Conservation (phyloP, 1,140 invertebrate genomes). For the Anoplolepis gracilipes region DNA sequence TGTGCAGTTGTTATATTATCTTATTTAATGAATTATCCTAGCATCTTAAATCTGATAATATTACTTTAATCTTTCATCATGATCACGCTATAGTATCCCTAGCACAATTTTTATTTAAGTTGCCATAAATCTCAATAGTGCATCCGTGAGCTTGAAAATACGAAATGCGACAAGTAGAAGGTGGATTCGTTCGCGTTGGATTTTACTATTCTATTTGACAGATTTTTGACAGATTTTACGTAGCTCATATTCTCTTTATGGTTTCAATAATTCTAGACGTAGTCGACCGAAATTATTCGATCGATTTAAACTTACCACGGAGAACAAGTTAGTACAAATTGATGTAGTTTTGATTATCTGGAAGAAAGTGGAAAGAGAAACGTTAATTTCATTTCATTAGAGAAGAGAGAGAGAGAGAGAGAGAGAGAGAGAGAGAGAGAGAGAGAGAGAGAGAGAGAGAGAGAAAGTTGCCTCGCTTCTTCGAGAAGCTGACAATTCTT, state of each 20-base stretch:
- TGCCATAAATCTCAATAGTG: conserved; percentile 37
- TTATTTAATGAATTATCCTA: neutral
- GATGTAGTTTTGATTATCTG: conserved; percentile 28
- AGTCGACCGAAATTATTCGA: neutral
- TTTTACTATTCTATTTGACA: neutral
- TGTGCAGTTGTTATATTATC: too few relatives aligned
- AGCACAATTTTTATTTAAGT: conserved; percentile 51
- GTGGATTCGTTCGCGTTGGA: conserved; percentile 47
- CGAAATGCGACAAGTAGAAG: conserved; percentile 28
- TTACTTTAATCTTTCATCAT: conserved; percentile 54
- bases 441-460: too few relatives aligned
- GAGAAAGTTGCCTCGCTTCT: neutral
- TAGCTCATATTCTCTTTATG: neutral
- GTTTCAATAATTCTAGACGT: neutral
- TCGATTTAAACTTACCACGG: conserved; percentile 2
- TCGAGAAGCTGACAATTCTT: conserved; percentile 50
- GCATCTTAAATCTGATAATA: conserved; percentile 35
- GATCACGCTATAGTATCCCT: conserved; percentile 48
- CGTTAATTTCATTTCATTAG: conserved; percentile 48
- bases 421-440: too few relatives aligned
- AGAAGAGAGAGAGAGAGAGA: too few relatives aligned
- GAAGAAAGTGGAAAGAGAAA: conserved; percentile 49
- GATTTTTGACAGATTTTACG: neutral
- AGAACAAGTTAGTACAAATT: conserved; percentile 26
- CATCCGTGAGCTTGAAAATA: conserved; percentile 49